Evolutionary conservation across 2,888 invertebrate species (phyloP).

Genomic region (Agrypnus murinus): DNA sequence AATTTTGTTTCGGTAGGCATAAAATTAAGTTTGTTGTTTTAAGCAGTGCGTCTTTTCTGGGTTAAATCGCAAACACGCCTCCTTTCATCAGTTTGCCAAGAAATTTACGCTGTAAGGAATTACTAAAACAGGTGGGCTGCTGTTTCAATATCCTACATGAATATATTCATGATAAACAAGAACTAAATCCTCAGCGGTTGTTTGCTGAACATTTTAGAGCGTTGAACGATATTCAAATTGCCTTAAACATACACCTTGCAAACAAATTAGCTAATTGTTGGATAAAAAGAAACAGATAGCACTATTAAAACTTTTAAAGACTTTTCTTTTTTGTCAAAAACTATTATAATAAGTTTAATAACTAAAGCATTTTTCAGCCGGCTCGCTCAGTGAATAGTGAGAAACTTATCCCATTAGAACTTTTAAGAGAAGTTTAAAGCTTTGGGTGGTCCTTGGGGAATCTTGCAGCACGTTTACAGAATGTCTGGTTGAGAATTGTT

Average conservation of each 20-base stretch:
- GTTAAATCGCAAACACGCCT: not conserved
- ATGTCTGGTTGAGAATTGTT: too few species aligned
- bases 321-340: not conserved
- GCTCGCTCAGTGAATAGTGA: conserved; percentile 13
- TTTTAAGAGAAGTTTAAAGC: conserved; percentile 26
- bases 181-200: conserved; percentile 39
- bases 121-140: conserved; percentile 20
- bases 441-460: not conserved
- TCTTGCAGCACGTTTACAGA: too few species aligned
- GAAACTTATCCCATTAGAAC: conserved; percentile 33
- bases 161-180: conserved; percentile 50
- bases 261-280: conserved; percentile 35
- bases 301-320: not conserved
- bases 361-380: conserved; percentile 20
- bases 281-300: not conserved
- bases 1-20: not conserved
- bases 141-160: conserved; percentile 44
- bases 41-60: not conserved
- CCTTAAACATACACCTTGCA: conserved; percentile 26
- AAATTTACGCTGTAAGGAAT: conserved; percentile 21
- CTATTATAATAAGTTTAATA: conserved; percentile 27
- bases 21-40: not conserved
- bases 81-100: conserved; percentile 5
- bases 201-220: conserved; percentile 38
- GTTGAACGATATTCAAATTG: conserved; percentile 39